Percentiles rank a stretch among this genome's conserved stretches.
phyloP scores from a whole-genome alignment of 2,797 vertebrate species.

The Manis javanica region DNA sequence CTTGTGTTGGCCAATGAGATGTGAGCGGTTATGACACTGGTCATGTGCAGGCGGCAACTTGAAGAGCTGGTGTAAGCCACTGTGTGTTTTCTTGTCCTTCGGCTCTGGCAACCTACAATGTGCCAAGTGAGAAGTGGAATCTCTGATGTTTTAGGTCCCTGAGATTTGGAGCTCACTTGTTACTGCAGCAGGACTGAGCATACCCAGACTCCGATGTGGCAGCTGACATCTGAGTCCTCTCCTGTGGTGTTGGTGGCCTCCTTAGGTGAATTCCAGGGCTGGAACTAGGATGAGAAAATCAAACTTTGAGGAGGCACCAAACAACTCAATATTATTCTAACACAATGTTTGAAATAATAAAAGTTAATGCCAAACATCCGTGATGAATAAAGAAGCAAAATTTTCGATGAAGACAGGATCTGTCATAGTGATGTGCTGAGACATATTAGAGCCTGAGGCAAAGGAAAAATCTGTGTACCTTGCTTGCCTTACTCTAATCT shows the following conservation, averaged over 20 bases:
- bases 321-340: background rate
- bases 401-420: background rate
- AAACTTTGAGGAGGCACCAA: background rate
- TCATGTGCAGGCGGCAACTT: background rate
- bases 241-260: background rate
- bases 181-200: background rate
- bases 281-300: background rate
- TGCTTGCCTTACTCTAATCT: background rate
- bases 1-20: background rate
- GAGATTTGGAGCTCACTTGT: background rate
- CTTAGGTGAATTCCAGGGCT: background rate
- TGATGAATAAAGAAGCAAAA: background rate
- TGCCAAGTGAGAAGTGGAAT: background rate
- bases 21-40: fast-evolving
- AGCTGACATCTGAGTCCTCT: background rate
- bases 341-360: background rate
- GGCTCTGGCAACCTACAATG: fast-evolving
- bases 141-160: background rate
- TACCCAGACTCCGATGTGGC: background rate
- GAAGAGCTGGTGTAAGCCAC: background rate
- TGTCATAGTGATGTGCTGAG: background rate
- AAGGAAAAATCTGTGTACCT: background rate
- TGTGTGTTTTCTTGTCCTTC: background rate
- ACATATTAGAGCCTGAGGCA: background rate
- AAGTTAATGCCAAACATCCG: background rate